These are phyloP conservation scores for Tachysurus fulvidraco DNA, from an alignment of 2,113 vertebrate genomes.

Conservation along the genomic window DNA sequence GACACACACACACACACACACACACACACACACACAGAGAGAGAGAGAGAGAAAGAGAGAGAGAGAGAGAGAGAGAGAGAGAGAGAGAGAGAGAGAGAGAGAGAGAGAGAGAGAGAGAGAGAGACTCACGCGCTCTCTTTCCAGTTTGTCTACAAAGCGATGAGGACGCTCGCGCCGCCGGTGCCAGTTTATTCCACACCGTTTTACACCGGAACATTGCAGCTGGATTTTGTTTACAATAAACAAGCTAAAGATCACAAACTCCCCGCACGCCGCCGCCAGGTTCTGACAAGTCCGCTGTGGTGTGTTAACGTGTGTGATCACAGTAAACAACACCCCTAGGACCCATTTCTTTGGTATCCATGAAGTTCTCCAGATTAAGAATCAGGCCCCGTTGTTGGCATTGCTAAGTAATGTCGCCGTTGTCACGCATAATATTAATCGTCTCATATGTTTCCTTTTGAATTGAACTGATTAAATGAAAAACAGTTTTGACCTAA, in stretches of 20 bases:
- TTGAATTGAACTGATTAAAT: background rate
- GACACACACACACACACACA: background rate
- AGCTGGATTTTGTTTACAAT: conserved; percentile 11
- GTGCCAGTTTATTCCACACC: conserved; percentile 69
- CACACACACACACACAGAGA: too few relatives aligned
- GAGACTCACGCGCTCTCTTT: conserved; percentile 69
- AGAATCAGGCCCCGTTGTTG: too few relatives aligned
- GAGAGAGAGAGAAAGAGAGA: too few relatives aligned
- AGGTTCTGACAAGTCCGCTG: conserved; percentile 36
- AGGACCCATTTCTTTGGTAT: background rate
- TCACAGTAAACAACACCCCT: background rate
- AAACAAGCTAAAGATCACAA: background rate
- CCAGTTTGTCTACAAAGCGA: conserved; percentile 67
- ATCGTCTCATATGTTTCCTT: background rate
- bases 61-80: too few relatives aligned
- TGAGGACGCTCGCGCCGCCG: conserved; percentile 66
- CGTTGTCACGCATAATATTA: background rate
- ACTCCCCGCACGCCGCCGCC: background rate
- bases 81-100: too few relatives aligned
- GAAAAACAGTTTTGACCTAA: background rate
- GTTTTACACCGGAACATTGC: conserved; percentile 72
- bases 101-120: too few relatives aligned
- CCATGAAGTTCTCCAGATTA: background rate
- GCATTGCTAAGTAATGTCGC: background rate
- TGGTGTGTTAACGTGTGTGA: background rate